Evolutionary conservation across 2,888 invertebrate genomes (phyloP).

Genomic region (Himalopsyche tibetana): DNA sequence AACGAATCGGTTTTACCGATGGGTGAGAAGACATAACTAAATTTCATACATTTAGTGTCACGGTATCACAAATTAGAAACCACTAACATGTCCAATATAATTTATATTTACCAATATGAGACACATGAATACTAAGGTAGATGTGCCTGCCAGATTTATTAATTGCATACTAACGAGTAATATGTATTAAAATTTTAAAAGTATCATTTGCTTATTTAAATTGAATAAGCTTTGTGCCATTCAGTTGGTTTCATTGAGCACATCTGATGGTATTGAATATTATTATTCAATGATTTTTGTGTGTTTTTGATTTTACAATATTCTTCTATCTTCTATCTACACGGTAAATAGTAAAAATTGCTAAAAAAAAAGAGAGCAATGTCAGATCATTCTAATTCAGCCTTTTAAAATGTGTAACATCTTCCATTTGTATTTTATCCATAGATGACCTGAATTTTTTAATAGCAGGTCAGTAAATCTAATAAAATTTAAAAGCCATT

Average conservation of each 20-base stretch:
- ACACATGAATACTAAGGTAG: neutral
- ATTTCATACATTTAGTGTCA: too few species aligned
- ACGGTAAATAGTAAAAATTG: neutral
- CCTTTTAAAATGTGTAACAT: neutral
- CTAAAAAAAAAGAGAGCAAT: constrained; percentile 2
- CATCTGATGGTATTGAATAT: constrained; percentile 1
- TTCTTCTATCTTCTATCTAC: too few species aligned
- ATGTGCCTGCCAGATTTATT: constrained; percentile 4
- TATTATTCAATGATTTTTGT: neutral
- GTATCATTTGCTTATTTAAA: neutral
- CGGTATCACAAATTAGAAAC: too few species aligned
- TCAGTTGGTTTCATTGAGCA: neutral
- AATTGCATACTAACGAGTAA: constrained; percentile 3
- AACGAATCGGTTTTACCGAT: too few species aligned
- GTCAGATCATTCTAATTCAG: constrained; percentile 16
- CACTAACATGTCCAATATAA: too few species aligned
- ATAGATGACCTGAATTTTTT: too few species aligned
- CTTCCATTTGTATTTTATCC: neutral
- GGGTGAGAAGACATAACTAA: too few species aligned
- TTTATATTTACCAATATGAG: too few species aligned
- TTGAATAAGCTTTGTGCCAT: neutral
- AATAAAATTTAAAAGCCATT: too few species aligned
- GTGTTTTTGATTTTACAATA: too few species aligned
- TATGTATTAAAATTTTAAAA: neutral
- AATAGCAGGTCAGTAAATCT: too few species aligned